Percentiles rank a stretch among this genome's conserved stretches.
These are phyloP conservation scores for Spinibarbus caldwelli DNA, from an alignment of 2,797 vertebrate genomes.

Conservation along the genomic window DNA sequence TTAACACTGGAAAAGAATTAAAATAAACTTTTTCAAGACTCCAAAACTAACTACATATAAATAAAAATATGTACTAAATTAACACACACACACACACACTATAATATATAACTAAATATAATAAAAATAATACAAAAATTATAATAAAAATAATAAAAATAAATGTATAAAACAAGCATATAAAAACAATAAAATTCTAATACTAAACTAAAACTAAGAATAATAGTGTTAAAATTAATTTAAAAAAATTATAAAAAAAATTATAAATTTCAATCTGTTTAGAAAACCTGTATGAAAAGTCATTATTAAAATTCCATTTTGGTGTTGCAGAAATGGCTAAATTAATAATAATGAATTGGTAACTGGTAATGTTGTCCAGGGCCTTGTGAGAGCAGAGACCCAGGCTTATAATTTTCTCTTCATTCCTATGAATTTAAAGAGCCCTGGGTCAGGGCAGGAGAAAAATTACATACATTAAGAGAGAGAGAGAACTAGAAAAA, in stretches of 20 bases:
- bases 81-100: no score
- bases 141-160: neutral
- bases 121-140: neutral
- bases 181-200: neutral
- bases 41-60: no score
- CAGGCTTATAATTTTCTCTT: neutral
- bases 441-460: neutral
- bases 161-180: no score
- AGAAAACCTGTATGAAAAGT: neutral
- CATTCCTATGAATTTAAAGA: no score
- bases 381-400: neutral
- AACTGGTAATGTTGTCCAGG: no score
- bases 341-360: neutral
- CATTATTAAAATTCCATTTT: neutral
- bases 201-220: neutral
- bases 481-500: no score
- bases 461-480: constrained; percentile 2
- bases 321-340: neutral
- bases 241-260: no score
- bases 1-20: no score
- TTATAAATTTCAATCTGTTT: neutral
- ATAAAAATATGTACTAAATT: no score
- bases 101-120: no score
- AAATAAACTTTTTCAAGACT: no score
- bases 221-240: neutral